Conservation (phyloP, 1,140 invertebrate genomes). For the Bombus haemorrhoidalis region DNA sequence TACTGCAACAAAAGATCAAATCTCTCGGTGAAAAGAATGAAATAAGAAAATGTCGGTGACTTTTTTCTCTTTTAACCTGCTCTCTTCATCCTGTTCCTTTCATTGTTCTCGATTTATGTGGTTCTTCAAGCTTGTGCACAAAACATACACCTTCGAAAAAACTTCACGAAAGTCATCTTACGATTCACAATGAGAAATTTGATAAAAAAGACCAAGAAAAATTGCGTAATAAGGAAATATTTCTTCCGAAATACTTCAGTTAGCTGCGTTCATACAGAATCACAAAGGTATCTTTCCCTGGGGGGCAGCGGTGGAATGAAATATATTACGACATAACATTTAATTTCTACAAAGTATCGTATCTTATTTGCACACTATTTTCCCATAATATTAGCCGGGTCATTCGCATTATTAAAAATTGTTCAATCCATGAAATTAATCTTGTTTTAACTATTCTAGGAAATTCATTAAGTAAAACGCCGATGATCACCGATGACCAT, state of each 20-base stretch:
- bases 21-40: neutral
- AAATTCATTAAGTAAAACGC: too few species aligned
- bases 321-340: too few species aligned
- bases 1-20: constrained; percentile 2
- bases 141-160: neutral
- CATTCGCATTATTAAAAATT: too few species aligned
- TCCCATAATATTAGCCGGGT: too few species aligned
- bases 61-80: neutral
- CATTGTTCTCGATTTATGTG: neutral
- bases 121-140: neutral
- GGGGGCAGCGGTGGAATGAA: too few species aligned
- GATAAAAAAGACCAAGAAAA: neutral
- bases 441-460: too few species aligned
- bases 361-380: too few species aligned
- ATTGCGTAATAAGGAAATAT: neutral
- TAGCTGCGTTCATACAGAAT: neutral
- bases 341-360: too few species aligned
- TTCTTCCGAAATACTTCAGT: neutral
- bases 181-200: too few species aligned
- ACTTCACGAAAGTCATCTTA: neutral
- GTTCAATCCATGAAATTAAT: too few species aligned
- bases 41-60: constrained; percentile 18
- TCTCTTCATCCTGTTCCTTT: neutral
- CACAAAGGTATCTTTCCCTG: neutral
- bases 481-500: too few species aligned